These are phyloP conservation scores for Drosophila guanche DNA, from an alignment of 1,140 invertebrate genomes.

Conservation along the genomic window DNA sequence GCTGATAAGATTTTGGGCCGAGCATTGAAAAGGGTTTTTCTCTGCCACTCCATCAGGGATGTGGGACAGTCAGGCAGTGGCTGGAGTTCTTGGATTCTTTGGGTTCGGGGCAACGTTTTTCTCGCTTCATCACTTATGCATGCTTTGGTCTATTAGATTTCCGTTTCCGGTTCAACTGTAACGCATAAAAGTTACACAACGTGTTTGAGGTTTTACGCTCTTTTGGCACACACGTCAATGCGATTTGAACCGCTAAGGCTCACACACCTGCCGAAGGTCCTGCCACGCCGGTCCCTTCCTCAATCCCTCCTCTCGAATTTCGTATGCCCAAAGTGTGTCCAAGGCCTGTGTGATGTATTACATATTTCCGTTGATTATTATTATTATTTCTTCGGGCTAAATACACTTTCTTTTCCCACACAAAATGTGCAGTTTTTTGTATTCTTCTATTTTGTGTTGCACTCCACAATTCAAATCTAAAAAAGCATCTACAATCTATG, in stretches of 20 bases:
- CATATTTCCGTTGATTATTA: slow-evolving; percentile 2
- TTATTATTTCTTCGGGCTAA: background rate
- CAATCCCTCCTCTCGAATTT: slow-evolving; percentile 1
- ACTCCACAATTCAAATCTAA: no score
- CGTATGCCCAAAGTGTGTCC: background rate
- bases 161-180: slow-evolving; percentile 77
- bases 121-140: slow-evolving; percentile 80
- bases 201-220: slow-evolving; percentile 78
- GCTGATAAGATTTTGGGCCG: slow-evolving; percentile 61
- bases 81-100: no score
- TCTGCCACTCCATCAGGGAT: no score
- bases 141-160: slow-evolving; percentile 80
- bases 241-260: slow-evolving; percentile 68
- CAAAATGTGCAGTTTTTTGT: no score
- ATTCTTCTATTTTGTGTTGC: no score
- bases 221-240: slow-evolving; percentile 71
- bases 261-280: slow-evolving; percentile 56
- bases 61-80: no score
- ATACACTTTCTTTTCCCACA: background rate
- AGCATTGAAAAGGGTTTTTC: slow-evolving; percentile 68
- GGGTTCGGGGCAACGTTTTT: slow-evolving; percentile 42
- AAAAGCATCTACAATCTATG: no score
- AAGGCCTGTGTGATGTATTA: background rate
- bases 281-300: background rate
- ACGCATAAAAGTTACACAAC: slow-evolving; percentile 68